A percentile compares a stretch with the other conserved stretches of the same genome.
Conservation (phyloP, 2,888 invertebrate species). For the Zaprionus bogoriensis region DNA sequence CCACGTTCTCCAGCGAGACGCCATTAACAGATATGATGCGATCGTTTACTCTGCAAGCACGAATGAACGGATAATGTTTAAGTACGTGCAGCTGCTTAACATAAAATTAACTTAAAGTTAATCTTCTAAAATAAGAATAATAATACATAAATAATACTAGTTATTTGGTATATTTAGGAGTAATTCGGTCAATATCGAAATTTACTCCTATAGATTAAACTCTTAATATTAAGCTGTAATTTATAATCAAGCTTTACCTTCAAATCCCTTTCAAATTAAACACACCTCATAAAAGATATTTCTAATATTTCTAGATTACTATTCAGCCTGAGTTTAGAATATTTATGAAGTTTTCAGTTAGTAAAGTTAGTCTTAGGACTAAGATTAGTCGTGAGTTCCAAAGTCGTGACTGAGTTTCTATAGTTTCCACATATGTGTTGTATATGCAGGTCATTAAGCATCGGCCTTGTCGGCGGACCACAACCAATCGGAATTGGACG, state of each 20-base stretch:
- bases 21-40: constrained; percentile 98
- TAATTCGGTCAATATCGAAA: too few relatives aligned
- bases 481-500: constrained; percentile 22
- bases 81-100: not conserved
- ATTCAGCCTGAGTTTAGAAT: too few relatives aligned
- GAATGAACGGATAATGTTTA: not conserved
- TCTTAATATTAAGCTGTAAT: too few relatives aligned
- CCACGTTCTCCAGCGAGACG: constrained; percentile 97
- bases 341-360: not conserved
- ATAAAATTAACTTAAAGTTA: too few relatives aligned
- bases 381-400: not conserved
- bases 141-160: too few relatives aligned
- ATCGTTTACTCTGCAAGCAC: constrained; percentile 93
- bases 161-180: too few relatives aligned
- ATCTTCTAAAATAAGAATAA: too few relatives aligned
- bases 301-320: too few relatives aligned
- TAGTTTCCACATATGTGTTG: not conserved
- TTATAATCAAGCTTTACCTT: too few relatives aligned
- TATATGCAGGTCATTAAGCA: constrained; percentile 48
- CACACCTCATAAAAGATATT: too few relatives aligned
- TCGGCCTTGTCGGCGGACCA: constrained; percentile 45
- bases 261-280: too few relatives aligned
- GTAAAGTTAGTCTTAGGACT: not conserved
- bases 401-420: constrained; percentile 41
- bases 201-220: too few relatives aligned